Conservation (phyloP, 2,113 vertebrate species). For the Gavia stellata region DNA sequence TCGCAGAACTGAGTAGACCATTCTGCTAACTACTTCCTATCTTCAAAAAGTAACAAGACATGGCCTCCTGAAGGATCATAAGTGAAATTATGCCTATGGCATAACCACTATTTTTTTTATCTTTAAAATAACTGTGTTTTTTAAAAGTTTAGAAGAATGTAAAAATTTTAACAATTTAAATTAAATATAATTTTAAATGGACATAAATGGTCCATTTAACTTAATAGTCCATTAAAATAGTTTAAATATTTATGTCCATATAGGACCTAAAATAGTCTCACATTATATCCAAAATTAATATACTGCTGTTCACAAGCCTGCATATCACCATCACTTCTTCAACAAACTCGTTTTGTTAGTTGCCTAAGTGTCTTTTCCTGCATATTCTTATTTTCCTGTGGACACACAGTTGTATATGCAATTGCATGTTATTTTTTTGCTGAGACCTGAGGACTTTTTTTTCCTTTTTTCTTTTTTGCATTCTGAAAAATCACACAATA, state of each 20-base stretch:
- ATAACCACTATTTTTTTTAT: neutral
- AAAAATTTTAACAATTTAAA: neutral
- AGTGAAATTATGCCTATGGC: neutral
- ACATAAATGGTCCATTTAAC: neutral
- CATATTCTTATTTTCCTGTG: neutral
- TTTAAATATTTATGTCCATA: neutral
- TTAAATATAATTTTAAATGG: neutral
- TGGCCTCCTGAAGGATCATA: neutral
- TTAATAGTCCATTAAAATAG: neutral
- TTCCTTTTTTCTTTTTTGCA: neutral
- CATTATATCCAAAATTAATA: neutral
- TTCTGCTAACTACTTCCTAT: neutral
- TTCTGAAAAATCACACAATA: neutral
- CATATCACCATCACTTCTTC: neutral
- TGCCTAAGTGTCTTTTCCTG: neutral
- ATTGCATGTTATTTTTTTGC: neutral
- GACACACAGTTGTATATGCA: neutral
- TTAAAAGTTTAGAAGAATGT: neutral
- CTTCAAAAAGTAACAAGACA: neutral
- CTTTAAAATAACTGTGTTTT: neutral
- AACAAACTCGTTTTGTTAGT: neutral
- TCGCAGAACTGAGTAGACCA: neutral
- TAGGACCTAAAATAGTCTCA: neutral
- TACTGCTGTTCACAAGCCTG: accelerated
- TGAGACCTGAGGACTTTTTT: neutral